Conservation (phyloP, 1,140 invertebrate genomes). For the Anthonomus grandis region DNA sequence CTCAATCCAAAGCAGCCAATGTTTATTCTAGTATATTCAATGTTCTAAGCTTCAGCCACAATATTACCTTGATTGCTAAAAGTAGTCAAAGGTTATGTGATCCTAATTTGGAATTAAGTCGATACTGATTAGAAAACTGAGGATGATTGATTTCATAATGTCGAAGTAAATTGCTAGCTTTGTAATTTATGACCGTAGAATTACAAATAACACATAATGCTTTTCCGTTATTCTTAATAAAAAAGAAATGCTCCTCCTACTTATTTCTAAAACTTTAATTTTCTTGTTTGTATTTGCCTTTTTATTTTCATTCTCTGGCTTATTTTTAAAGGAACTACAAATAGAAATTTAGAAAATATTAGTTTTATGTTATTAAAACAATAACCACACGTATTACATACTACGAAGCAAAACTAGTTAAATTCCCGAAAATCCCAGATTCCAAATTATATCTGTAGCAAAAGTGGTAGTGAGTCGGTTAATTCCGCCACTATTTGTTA, state of each 20-base stretch:
- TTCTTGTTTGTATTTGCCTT: conserved; percentile 4
- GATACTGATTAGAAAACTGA: conserved; percentile 28
- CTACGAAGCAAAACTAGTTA: no score
- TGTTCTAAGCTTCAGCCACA: conserved; percentile 29
- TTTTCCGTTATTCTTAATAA: conserved; percentile 8
- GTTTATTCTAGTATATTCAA: no score
- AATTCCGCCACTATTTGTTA: no score
- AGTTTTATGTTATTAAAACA: no score
- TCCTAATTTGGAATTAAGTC: conserved; percentile 23
- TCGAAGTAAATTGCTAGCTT: conserved; percentile 29
- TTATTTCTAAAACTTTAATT: conserved; percentile 6
- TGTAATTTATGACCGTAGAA: conserved; percentile 28
- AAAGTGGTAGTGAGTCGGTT: no score
- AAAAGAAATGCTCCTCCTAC: conserved; percentile 2
- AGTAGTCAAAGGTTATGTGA: conserved; percentile 28
- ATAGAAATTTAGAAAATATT: no score
- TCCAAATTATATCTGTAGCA: no score
- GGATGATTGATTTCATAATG: conserved; percentile 34
- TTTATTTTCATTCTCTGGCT: conserved; percentile 7
- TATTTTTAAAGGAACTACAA: no score
- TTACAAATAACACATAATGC: conserved; percentile 7
- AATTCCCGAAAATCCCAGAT: no score
- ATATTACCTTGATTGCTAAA: conserved; percentile 32
- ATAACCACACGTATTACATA: no score
- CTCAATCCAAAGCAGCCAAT: no score